These are phyloP conservation scores for Hippocampus guttulatus DNA, from an alignment of 2,113 vertebrate species.

Conservation along the genomic window DNA sequence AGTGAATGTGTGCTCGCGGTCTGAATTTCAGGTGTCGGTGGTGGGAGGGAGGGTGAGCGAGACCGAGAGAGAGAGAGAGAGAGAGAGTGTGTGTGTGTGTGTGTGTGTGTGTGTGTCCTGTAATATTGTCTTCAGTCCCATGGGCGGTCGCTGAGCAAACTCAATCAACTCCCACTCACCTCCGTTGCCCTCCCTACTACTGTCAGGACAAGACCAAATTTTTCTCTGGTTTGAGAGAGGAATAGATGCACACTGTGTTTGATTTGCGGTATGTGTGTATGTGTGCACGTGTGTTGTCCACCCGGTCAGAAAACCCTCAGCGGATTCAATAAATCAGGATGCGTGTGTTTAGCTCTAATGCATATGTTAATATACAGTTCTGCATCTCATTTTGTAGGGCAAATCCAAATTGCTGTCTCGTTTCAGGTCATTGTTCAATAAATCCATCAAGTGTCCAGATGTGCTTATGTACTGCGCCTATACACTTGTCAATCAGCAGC, in stretches of 20 bases:
- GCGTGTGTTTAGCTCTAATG: background rate
- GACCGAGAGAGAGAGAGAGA: background rate
- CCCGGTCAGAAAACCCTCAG: constrained; percentile 49
- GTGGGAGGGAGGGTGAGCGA: constrained; percentile 25
- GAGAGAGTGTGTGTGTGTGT: constrained; percentile 48
- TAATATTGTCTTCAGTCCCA: constrained; percentile 75
- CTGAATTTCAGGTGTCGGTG: constrained; percentile 52
- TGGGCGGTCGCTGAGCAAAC: constrained; percentile 73
- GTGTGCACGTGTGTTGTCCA: constrained; percentile 32
- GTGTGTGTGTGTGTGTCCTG: constrained; percentile 59
- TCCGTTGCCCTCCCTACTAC: constrained; percentile 48
- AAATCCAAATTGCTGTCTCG: background rate
- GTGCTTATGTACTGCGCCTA: background rate
- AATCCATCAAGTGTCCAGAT: background rate
- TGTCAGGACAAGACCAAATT: constrained; percentile 45
- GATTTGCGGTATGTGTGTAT: constrained; percentile 29
- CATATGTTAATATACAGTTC: constrained; percentile 1
- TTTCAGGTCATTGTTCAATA: background rate
- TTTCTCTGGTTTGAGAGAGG: constrained; percentile 38
- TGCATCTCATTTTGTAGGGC: background rate
- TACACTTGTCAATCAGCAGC: constrained; percentile 46
- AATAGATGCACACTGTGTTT: constrained; percentile 10
- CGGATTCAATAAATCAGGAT: constrained; percentile 39
- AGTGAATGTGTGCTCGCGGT: constrained; percentile 69
- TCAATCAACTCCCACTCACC: constrained; percentile 74